Evolutionary conservation across 2,797 vertebrate genomes (phyloP).

Genomic region (Malurus splendens): DNA sequence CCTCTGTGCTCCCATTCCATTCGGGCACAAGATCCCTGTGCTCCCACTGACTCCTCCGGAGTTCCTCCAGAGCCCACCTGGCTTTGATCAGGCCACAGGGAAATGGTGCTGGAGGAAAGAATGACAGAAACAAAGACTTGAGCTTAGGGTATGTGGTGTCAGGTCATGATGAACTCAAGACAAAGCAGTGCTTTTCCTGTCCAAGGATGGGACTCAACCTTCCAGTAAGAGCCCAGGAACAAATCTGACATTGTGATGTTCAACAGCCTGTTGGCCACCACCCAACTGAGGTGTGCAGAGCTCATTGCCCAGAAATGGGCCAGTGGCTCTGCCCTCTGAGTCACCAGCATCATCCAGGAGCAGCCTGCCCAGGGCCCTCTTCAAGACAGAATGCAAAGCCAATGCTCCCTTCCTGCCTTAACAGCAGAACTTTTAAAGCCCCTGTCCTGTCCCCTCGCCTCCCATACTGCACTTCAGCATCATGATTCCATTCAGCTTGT

Average conservation of each 20-base stretch:
- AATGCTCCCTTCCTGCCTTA: fast-evolving
- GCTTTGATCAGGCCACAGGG: conserved; percentile 37
- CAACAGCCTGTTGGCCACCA: too few species aligned
- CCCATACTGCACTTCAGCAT: not conserved
- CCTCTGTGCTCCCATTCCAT: not conserved
- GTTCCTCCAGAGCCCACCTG: not conserved
- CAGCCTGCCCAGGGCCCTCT: not conserved
- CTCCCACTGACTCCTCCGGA: fast-evolving
- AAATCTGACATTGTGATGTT: not conserved
- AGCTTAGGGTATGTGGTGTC: not conserved
- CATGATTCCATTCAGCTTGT: not conserved
- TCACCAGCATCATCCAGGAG: not conserved
- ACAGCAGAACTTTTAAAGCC: not conserved
- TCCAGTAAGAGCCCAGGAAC: not conserved
- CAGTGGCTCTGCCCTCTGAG: not conserved
- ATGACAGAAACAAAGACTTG: not conserved
- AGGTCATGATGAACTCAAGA: fast-evolving
- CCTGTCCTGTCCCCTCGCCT: not conserved
- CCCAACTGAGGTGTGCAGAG: too few species aligned
- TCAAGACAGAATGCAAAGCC: not conserved
- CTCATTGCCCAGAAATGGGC: fast-evolving
- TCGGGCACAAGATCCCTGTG: fast-evolving
- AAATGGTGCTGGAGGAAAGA: conserved; percentile 4
- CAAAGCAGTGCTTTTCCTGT: not conserved
- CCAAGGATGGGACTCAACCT: not conserved